Percentiles rank a stretch among this genome's conserved stretches.
phyloP scores from a whole-genome alignment of 2,888 invertebrate species.

The Dicycla oo region DNA sequence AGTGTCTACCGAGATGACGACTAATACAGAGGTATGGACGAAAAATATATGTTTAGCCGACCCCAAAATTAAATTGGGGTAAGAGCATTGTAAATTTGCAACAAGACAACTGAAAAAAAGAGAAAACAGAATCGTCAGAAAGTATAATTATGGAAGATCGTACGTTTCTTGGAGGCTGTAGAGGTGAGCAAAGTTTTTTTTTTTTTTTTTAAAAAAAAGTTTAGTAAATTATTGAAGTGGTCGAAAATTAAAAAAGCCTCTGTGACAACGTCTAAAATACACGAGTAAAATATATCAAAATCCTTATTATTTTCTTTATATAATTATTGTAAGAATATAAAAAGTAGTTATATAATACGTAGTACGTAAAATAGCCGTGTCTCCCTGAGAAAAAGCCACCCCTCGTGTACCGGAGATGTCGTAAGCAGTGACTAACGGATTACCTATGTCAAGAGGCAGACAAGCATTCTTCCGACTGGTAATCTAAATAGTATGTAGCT shows the following conservation, averaged over 20 bases:
- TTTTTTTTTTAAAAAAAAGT: background rate
- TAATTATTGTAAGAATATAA: slow-evolving; percentile 17
- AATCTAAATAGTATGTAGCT: slow-evolving; percentile 30
- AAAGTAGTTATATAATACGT: slow-evolving; percentile 23
- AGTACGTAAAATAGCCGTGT: slow-evolving; percentile 28
- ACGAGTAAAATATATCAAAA: background rate
- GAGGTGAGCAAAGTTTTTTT: background rate
- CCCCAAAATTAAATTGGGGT: no score
- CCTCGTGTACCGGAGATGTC: slow-evolving; percentile 33
- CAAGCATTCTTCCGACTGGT: slow-evolving; percentile 26
- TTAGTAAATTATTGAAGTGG: background rate
- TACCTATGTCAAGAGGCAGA: slow-evolving; percentile 41
- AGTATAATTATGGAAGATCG: background rate
- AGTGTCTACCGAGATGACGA: no score
- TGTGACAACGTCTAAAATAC: background rate
- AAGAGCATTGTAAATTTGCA: no score
- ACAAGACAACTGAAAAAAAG: background rate
- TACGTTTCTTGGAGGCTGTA: background rate
- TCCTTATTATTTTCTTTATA: background rate
- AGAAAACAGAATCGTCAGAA: background rate
- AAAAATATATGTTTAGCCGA: no score
- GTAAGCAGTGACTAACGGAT: slow-evolving; percentile 41
- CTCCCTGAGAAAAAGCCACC: slow-evolving; percentile 27
- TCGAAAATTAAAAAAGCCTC: background rate
- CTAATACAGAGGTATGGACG: no score